Base-by-base conservation (phyloP, 92 coral and sea anemone genomes). In the Paragorgia papillata region DNA sequence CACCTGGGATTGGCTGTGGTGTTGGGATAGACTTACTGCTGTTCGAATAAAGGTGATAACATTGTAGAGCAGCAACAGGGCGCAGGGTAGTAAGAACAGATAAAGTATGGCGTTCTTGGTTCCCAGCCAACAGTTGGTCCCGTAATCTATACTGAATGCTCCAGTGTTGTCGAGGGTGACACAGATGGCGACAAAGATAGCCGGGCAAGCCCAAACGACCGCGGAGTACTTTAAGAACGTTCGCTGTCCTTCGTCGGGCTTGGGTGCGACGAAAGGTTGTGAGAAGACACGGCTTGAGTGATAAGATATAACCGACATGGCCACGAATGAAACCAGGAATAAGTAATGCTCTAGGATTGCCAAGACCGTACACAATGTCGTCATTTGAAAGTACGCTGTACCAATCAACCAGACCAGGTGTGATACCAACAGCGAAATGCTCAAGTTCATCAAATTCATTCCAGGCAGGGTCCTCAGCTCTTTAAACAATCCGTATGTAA, bases 71-170 rank as follows among this genome's bases (percentile, higher is more conserved):
- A 79, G 27, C 76, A 80, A 64, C 12, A 79, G 18, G 22, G 79
- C 85, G 14, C 86, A 31, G 35, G 94, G 90, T 9, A 62, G 55
- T 2, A 76, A 82, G 66, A 86, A 85, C 66, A 89, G 43, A 26
- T 76, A 43, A 20, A 79, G 29, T 55, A 53, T 82, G 28, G 84
- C 82, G 20, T 32, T 33, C 44, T 61, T 57, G 32, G 57, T 64
- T 53, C 68, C 79, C 28, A 89, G 77, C 94, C 90, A 89, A 82
- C 94, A 89, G 61, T 41, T 62, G 14, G 29, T 83, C 19, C 91
- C 84, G 82, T 90, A 85, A 66, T 87, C 87, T 82, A 88, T 84
- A 22, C 68, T 46, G 35, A 73, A 76, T 20, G 37, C 57, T 17
- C 80, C 83, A 49, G 84, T 80, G 58, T 78, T 83, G 79, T 86